phyloP scores from a whole-genome alignment of 2,113 vertebrate genomes.

The Ceyx cyanopectus region DNA sequence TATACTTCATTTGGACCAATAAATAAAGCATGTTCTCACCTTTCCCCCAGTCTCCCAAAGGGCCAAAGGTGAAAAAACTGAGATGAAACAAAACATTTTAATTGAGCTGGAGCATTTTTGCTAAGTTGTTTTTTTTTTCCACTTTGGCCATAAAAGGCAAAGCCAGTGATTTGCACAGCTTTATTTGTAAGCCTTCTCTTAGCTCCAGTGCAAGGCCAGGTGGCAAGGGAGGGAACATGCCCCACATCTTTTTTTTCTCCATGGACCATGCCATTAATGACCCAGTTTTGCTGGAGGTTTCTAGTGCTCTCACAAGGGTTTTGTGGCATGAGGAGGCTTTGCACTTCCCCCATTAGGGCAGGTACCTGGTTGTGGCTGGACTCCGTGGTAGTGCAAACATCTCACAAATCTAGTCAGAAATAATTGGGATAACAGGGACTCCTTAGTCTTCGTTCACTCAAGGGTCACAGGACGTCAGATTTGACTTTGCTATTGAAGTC shows the following conservation, averaged over 20 bases:
- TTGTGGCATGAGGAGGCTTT: not conserved
- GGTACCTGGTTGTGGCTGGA: not conserved
- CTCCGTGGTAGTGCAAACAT: slow-evolving; percentile 20
- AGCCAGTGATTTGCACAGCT: not conserved
- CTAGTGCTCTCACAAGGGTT: not conserved
- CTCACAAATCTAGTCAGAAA: slow-evolving; percentile 55
- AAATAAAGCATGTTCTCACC: not conserved
- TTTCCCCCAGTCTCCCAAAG: not conserved
- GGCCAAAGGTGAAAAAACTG: not conserved
- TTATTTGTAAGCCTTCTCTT: slow-evolving; percentile 2
- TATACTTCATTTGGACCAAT: not conserved
- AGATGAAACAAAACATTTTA: not conserved
- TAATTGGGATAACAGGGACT: slow-evolving; percentile 27
- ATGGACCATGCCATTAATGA: not conserved
- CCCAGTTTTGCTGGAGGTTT: not conserved
- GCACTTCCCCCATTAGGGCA: not conserved
- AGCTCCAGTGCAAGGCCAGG: slow-evolving; percentile 24
- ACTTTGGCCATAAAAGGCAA: not conserved
- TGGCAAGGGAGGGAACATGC: not conserved
- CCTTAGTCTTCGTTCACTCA: slow-evolving; percentile 14
- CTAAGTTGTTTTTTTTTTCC: not conserved
- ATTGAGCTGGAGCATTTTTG: not conserved
- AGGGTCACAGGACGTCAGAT: slow-evolving; percentile 4
- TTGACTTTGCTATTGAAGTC: slow-evolving; percentile 43
- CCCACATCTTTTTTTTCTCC: not conserved